Evolutionary conservation across 2,888 invertebrate genomes (phyloP), one percentile per base, ranked within the genome.

Genomic region (Metopia argyrocephala): DNA sequence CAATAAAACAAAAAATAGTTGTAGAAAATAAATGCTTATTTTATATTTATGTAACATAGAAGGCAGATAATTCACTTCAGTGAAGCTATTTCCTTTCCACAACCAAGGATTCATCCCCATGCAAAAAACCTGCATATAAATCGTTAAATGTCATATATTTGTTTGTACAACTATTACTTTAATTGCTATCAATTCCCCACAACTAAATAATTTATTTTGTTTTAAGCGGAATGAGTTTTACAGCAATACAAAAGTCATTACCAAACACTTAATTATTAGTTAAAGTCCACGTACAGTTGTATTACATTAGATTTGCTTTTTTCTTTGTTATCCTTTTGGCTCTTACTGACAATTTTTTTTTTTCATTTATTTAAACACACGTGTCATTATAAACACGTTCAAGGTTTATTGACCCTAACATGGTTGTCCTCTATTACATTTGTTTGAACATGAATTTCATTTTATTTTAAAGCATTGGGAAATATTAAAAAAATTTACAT

Each of bases 351-450:
- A 25, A 54, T 4, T 1, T 59, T 69, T 68, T 70, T 48, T 28
- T 54, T n/a, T 28, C n/a, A n/a, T n/a, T n/a, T 4, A n/a, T 45
- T 15, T 3, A 28, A 38, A 57, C 57, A 61, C 20, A 57, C 54
- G 54, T 69, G 54, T 18, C 31, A 69, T 50, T 54, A 12, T 38
- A 4, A n/a, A 45, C 50, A 21, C 31, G 38, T 54, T 48, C 66
- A 81, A 50, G 64, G 61, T 52, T 76, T 38, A 76, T 71, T 81
- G 56, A 54, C 54, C 74, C 57, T 74, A 69, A 64, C 45, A 31
- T 73, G 1, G 45, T 64, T 81, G 73, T 76, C 73, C 64, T 73
- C 21, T 66, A 28, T 73, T 74, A 9, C 45, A n/a, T 25, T 50
- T 45, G 2, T 23, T 18, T 31, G 9, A 52, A 78, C 62, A 71